Evolutionary conservation across 2,113 vertebrate genomes (phyloP).

Genomic region (Phrynosoma blainvillii): DNA sequence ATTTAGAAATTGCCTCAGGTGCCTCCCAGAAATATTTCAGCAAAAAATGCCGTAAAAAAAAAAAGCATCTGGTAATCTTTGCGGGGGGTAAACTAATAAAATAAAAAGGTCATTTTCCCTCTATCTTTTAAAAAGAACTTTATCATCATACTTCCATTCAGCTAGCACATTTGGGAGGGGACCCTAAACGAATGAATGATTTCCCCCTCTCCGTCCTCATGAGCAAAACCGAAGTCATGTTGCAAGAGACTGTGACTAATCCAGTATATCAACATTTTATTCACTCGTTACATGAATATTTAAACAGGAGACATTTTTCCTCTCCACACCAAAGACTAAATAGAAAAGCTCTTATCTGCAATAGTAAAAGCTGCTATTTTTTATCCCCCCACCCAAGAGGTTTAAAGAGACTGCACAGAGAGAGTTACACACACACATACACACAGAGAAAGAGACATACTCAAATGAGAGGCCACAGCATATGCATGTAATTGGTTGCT

Average conservation of each 20-base stretch:
- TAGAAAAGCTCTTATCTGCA: conserved; percentile 73
- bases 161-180: conserved; percentile 16
- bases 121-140: conserved; percentile 32
- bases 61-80: neutral
- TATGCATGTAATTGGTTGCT: conserved; percentile 88
- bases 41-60: neutral
- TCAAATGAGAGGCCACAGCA: conserved; percentile 83
- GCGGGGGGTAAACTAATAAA: neutral
- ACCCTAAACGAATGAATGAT: neutral
- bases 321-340: conserved; percentile 64
- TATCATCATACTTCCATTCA: conserved; percentile 46
- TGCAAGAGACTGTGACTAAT: conserved; percentile 44
- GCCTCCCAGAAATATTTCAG: conserved; percentile 15
- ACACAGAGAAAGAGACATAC: conserved; percentile 61
- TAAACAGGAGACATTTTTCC: conserved; percentile 67
- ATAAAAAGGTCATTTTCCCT: neutral
- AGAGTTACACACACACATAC: conserved; percentile 75
- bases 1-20: neutral
- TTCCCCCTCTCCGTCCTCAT: conserved; percentile 35
- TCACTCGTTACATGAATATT: conserved; percentile 72
- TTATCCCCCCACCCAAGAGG: conserved; percentile 37
- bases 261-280: conserved; percentile 62
- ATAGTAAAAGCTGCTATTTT: conserved; percentile 70
- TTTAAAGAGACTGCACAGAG: conserved; percentile 75
- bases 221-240: conserved; percentile 38